Conservation (phyloP, 2,797 vertebrate species). For the Leptatherina wallacei region DNA sequence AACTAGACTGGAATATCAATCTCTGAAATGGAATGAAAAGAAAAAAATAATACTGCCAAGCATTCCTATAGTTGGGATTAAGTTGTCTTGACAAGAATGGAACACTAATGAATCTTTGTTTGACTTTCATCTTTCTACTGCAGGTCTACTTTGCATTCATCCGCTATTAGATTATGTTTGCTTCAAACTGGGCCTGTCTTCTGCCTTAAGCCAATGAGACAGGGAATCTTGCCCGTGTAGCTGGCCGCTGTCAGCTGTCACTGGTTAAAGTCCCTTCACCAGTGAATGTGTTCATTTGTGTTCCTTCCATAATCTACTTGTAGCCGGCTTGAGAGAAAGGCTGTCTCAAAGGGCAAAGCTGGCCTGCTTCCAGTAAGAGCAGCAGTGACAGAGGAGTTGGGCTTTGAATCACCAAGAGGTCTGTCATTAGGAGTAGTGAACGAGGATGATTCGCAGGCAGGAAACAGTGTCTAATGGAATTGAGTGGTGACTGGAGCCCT, state of each 20-base stretch:
- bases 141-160: conserved; percentile 50
- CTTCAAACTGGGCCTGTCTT: conserved; percentile 43
- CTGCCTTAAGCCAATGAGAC: conserved; percentile 47
- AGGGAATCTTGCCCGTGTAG: conserved; percentile 31
- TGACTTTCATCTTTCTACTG: conserved; percentile 31
- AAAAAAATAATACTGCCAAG: not conserved
- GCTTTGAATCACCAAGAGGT: conserved; percentile 63
- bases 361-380: conserved; percentile 64
- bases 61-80: conserved; percentile 17
- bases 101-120: conserved; percentile 36
- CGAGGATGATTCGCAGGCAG: conserved; percentile 69
- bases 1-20: conserved; percentile 24
- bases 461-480: conserved; percentile 76
- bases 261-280: conserved; percentile 50
- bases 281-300: conserved; percentile 59
- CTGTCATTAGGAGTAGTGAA: conserved; percentile 66
- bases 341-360: conserved; percentile 53
- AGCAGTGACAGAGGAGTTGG: conserved; percentile 50
- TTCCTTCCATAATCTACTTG: conserved; percentile 65
- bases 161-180: conserved; percentile 14
- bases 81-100: conserved; percentile 38
- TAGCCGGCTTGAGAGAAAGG: conserved; percentile 54
- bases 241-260: conserved; percentile 44
- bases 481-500: conserved; percentile 74
- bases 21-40: conserved; percentile 12